A percentile compares a stretch with the other conserved stretches of the same genome.
These are phyloP conservation scores for Eurois occulta DNA, from an alignment of 2,888 invertebrate species.

Conservation along the genomic window DNA sequence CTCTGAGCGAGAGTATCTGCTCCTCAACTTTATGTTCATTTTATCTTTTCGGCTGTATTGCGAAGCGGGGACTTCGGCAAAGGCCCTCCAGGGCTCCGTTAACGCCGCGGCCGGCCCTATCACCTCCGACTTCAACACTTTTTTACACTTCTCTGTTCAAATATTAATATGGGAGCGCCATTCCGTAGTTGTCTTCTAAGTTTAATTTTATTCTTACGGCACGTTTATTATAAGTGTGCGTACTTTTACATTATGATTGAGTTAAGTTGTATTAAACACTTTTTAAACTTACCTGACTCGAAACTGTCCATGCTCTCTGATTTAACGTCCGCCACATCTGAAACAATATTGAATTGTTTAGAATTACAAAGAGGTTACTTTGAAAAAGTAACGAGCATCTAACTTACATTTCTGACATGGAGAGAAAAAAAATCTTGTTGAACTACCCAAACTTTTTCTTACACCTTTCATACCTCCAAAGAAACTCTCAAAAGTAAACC, in stretches of 20 bases:
- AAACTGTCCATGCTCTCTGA: conserved; percentile 89
- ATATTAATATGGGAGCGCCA: conserved; percentile 83
- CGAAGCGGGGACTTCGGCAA: conserved; percentile 86
- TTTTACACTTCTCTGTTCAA: conserved; percentile 87
- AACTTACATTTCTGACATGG: not conserved
- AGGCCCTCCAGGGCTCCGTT: conserved; percentile 89
- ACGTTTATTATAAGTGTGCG: conserved; percentile 64
- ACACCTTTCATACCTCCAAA: conserved; percentile 8
- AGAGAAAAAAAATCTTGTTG: not conserved
- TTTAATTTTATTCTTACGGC: conserved; percentile 74
- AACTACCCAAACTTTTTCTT: not conserved
- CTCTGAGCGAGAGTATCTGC: conserved; percentile 88
- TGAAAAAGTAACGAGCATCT: not conserved
- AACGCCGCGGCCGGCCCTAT: conserved; percentile 84
- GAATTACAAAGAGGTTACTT: not conserved
- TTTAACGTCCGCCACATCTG: conserved; percentile 87
- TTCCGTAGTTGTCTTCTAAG: conserved; percentile 72
- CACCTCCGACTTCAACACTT: conserved; percentile 84
- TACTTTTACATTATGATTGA: conserved; percentile 48
- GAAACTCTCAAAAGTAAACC: conserved; percentile 43
- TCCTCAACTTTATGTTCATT: conserved; percentile 90
- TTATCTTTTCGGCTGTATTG: conserved; percentile 90
- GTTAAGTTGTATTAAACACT: conserved; percentile 32
- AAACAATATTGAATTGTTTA: conserved; percentile 69
- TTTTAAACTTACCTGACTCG: conserved; percentile 83